Evolutionary conservation across 2,888 invertebrate species (phyloP).

Genomic region (Pammene fasciana): DNA sequence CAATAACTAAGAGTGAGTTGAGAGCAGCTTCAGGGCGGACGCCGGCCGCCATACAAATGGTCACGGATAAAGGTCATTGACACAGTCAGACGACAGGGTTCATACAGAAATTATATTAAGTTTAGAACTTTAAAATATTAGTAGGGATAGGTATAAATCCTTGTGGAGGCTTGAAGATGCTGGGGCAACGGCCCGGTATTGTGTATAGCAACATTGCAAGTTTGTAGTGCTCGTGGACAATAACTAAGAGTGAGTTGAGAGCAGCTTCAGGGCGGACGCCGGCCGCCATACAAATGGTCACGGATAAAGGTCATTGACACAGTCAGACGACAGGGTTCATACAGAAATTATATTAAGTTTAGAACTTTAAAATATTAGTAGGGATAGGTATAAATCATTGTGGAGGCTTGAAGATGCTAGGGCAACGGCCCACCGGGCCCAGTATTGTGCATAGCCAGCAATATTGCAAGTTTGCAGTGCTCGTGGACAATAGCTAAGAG

Average conservation of each 20-base stretch:
- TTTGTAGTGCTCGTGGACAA: slow-evolving; percentile 7
- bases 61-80: neutral
- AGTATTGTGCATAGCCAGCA: neutral
- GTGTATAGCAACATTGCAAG: slow-evolving; percentile 1
- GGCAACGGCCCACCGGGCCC: too few species aligned
- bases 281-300: neutral
- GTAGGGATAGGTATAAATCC: too few species aligned
- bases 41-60: slow-evolving; percentile 2
- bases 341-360: too few species aligned
- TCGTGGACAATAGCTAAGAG: slow-evolving; percentile 14
- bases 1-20: slow-evolving; percentile 8
- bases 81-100: neutral
- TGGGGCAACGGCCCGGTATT: too few species aligned
- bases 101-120: neutral
- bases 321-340: neutral
- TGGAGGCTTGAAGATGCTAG: too few species aligned
- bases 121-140: too few species aligned
- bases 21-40: neutral
- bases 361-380: too few species aligned
- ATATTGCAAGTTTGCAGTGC: slow-evolving; percentile 4
- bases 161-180: too few species aligned
- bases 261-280: neutral
- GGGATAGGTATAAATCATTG: too few species aligned
- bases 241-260: slow-evolving; percentile 6
- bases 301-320: neutral